Evolutionary conservation across 2,797 vertebrate genomes (phyloP).

Genomic region (Tragelaphus eurycerus): DNA sequence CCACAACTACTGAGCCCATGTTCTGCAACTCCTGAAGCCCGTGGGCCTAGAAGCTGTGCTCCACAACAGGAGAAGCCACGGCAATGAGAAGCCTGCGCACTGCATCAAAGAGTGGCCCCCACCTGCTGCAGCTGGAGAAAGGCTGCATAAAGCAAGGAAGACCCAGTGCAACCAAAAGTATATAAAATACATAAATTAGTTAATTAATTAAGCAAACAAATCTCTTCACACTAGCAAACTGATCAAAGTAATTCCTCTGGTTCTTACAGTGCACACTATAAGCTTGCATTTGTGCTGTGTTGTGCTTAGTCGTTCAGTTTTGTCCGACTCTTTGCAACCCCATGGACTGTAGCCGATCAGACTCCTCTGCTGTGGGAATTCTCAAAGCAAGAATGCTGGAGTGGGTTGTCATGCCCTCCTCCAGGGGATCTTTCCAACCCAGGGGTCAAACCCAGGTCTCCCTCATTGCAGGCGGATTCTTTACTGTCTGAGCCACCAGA

Average conservation of each 20-base stretch:
- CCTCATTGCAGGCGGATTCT: background rate
- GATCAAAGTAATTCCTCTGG: background rate
- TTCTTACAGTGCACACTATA: background rate
- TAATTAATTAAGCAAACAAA: background rate
- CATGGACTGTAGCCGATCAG: background rate
- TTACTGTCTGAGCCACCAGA: background rate
- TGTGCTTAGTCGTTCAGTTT: background rate
- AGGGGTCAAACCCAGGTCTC: background rate
- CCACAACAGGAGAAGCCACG: background rate
- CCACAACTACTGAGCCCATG: background rate
- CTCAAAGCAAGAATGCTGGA: background rate
- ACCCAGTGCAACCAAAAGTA: background rate
- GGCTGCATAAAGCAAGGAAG: background rate
- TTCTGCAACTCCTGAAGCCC: background rate
- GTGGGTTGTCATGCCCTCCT: background rate
- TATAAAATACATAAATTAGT: background rate
- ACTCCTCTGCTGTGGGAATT: background rate
- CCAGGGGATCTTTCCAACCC: background rate
- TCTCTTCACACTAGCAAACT: background rate
- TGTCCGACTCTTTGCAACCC: background rate
- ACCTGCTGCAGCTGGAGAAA: background rate
- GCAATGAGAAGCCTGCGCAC: background rate
- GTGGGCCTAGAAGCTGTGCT: background rate
- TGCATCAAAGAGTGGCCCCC: background rate
- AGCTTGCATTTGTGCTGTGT: background rate